Evolutionary conservation across 30 jellyfish, hydroid and myxozoan species (phyloP).

Genomic region (Catostylus mosaicus): DNA sequence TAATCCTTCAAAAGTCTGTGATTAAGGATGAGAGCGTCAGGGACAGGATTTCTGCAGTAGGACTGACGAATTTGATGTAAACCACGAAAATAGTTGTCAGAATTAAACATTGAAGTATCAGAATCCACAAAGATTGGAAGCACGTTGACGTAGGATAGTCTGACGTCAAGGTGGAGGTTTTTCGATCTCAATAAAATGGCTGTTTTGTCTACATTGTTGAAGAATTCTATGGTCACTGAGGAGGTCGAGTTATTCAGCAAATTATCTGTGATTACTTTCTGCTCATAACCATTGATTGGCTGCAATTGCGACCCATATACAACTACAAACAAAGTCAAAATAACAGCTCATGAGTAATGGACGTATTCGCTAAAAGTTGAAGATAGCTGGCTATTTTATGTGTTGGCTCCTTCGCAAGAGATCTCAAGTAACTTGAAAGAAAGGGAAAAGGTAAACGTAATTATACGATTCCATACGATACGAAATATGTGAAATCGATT

Average conservation of each 20-base stretch:
- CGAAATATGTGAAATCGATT: too few species aligned
- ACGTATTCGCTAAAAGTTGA: too few species aligned
- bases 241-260: slow-evolving; percentile 8
- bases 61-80: not conserved
- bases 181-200: not conserved
- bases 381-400: too few species aligned
- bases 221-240: slow-evolving; percentile 2
- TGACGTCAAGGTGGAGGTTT: not conserved
- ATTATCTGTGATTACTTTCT: slow-evolving; percentile 36
- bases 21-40: slow-evolving; percentile 12
- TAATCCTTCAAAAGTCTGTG: slow-evolving; percentile 19
- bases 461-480: too few species aligned
- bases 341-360: too few species aligned
- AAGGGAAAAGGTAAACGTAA: too few species aligned
- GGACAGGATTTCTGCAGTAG: slow-evolving; percentile 46
- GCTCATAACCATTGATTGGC: not conserved
- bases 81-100: not conserved
- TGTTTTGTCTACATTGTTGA: slow-evolving; percentile 10
- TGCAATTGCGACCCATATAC: slow-evolving; percentile 7
- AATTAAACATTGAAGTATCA: not conserved
- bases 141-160: slow-evolving; percentile 24
- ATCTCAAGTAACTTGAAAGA: too few species aligned
- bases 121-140: slow-evolving; percentile 37
- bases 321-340: too few species aligned
- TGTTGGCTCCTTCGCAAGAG: too few species aligned